These are phyloP conservation scores for Hafferia zeledoni DNA, from an alignment of 2,797 vertebrate genomes.

Conservation along the genomic window DNA sequence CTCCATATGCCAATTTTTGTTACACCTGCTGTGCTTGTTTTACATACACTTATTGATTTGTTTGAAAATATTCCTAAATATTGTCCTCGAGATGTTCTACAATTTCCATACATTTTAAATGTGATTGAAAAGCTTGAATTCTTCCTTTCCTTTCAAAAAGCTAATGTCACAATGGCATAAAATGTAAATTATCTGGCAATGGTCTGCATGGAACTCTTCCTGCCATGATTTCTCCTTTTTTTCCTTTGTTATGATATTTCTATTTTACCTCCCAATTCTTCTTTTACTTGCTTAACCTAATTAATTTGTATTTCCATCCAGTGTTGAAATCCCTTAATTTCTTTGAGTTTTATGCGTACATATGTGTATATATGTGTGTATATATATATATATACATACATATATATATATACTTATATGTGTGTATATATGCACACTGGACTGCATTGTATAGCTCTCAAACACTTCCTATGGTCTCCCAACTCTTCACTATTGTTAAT, in stretches of 20 bases:
- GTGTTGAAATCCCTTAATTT: background rate
- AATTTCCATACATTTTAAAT: background rate
- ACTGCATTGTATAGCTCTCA: background rate
- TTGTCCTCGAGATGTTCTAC: background rate
- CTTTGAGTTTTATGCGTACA: background rate
- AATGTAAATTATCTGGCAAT: slow-evolving; percentile 12
- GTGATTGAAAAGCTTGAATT: slow-evolving; percentile 7
- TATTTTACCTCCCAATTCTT: background rate
- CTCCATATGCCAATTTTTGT: background rate
- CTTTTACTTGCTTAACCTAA: background rate
- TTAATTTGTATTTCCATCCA: background rate
- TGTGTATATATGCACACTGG: accelerated
- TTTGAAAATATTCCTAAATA: slow-evolving; percentile 30
- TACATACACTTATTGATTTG: background rate
- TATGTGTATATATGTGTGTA: background rate
- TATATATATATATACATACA: too few relatives aligned
- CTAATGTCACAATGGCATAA: background rate
- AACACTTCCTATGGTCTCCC: background rate
- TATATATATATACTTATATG: background rate
- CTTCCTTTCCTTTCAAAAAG: slow-evolving; percentile 24
- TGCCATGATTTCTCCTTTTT: slow-evolving; percentile 2
- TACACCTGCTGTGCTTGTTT: background rate
- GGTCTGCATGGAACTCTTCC: slow-evolving; percentile 3
- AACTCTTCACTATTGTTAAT: background rate
- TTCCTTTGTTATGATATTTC: background rate